These are phyloP conservation scores for Phalacrocorax carbo DNA, from an alignment of 2,113 vertebrate genomes.

Conservation along the genomic window DNA sequence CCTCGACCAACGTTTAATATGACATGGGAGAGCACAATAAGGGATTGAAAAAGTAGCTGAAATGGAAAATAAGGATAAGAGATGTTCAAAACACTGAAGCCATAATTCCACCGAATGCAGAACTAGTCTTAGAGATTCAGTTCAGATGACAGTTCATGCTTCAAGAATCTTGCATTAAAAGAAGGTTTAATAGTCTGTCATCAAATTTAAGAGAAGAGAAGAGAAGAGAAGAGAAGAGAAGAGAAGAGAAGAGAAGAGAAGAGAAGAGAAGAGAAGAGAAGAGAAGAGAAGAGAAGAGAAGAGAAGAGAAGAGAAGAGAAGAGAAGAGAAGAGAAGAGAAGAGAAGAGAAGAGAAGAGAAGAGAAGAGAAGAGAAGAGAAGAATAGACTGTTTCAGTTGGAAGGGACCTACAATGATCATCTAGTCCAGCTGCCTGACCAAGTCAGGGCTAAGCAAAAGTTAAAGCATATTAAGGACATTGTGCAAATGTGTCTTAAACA, in stretches of 20 bases:
- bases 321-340: neutral
- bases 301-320: neutral
- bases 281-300: neutral
- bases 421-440: neutral
- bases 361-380: neutral
- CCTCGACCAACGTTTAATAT: neutral
- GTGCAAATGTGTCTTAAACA: neutral
- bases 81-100: neutral
- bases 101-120: neutral
- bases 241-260: neutral
- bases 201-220: neutral
- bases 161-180: neutral
- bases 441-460: neutral
- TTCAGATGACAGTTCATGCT: neutral
- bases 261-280: neutral
- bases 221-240: neutral
- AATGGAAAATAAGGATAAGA: neutral
- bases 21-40: neutral
- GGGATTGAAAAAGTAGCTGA: neutral
- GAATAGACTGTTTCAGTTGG: neutral
- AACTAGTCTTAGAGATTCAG: neutral
- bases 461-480: neutral
- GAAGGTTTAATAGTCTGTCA: neutral
- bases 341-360: neutral
- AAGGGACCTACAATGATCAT: neutral